Conservation (phyloP, 2,888 invertebrate species). For the Patella caerulea region DNA sequence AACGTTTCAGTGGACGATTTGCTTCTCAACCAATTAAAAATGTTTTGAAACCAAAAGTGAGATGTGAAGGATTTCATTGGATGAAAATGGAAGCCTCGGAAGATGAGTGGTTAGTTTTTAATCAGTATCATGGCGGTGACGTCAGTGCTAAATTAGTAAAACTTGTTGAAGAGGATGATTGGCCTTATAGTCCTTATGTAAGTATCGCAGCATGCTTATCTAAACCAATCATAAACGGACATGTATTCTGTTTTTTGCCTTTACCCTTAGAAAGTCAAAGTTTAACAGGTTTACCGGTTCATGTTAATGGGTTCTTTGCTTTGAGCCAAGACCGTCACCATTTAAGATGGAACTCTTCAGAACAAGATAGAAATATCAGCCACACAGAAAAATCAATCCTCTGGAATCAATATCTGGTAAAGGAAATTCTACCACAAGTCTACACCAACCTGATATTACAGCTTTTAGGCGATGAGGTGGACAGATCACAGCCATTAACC, state of each 20-base stretch:
- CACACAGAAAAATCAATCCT: slow-evolving; percentile 50
- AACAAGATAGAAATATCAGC: slow-evolving; percentile 34
- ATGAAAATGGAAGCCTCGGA: neutral
- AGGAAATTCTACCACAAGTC: slow-evolving; percentile 55
- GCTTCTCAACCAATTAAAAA: slow-evolving; percentile 15
- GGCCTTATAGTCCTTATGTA: slow-evolving; percentile 51
- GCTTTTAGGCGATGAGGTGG: slow-evolving; percentile 28
- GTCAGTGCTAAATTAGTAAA: slow-evolving; percentile 34
- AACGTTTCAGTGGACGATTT: slow-evolving; percentile 15
- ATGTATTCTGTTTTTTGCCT: slow-evolving; percentile 67
- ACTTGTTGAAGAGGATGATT: slow-evolving; percentile 30
- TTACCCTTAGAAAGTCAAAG: slow-evolving; percentile 56
- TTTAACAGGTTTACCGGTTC: slow-evolving; percentile 65
- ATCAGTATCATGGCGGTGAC: slow-evolving; percentile 39
- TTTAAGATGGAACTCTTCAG: slow-evolving; percentile 63
- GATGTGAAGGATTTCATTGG: neutral
- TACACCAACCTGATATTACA: slow-evolving; percentile 43
- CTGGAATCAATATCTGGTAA: slow-evolving; percentile 63
- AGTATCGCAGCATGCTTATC: slow-evolving; percentile 49
- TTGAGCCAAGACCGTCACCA: slow-evolving; percentile 63
- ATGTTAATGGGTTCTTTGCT: slow-evolving; percentile 67
- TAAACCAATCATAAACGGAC: slow-evolving; percentile 41
- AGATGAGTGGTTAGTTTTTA: slow-evolving; percentile 42
- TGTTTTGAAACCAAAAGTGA: slow-evolving; percentile 3
- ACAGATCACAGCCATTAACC: slow-evolving; percentile 15